These are phyloP conservation scores for Hypotaenidia philippensis DNA, from an alignment of 2,797 vertebrate species.

Conservation along the genomic window DNA sequence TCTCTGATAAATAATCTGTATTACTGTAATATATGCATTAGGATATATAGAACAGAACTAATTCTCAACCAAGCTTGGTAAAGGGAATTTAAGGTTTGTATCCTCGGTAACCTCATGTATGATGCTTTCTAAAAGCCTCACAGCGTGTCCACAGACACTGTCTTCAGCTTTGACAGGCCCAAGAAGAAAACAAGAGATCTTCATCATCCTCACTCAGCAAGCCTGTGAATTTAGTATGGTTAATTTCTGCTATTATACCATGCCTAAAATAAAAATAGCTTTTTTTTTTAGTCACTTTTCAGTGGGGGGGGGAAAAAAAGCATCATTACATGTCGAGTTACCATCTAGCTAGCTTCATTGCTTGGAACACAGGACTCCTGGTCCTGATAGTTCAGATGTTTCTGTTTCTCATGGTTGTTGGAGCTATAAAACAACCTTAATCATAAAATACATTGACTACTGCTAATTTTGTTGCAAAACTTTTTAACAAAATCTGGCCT, in stretches of 20 bases:
- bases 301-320: too few species aligned
- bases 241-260: not conserved
- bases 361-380: not conserved
- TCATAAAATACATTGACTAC: not conserved
- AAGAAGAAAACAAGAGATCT: not conserved
- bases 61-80: not conserved
- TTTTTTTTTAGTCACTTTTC: not conserved
- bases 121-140: not conserved
- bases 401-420: not conserved
- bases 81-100: not conserved
- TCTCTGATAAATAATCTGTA: not conserved
- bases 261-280: not conserved
- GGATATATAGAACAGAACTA: not conserved
- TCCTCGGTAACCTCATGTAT: not conserved
- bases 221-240: not conserved
- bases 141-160: fast-evolving
- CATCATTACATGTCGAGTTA: not conserved
- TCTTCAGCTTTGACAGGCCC: not conserved
- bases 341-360: not conserved
- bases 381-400: not conserved
- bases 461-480: not conserved
- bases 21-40: not conserved
- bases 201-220: not conserved
- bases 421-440: not conserved
- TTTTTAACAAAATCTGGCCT: not conserved